A percentile compares a stretch with the other conserved stretches of the same genome.
Conservation (phyloP, 2,113 vertebrate genomes). For the Opisthocomus hoazin region DNA sequence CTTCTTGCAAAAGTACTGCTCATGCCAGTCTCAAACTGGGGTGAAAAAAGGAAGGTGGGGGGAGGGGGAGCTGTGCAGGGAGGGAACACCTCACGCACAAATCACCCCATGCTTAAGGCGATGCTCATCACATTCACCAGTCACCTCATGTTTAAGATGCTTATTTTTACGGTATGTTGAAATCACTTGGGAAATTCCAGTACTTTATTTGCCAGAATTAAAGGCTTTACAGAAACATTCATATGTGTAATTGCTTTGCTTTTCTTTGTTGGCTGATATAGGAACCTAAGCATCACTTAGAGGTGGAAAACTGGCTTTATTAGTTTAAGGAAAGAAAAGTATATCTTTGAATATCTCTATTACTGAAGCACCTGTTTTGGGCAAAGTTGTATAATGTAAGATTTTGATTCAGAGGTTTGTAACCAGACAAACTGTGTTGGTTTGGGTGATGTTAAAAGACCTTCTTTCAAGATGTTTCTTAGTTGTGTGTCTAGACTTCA, state of each 20-base stretch:
- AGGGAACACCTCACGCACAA: neutral
- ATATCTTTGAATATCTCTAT: neutral
- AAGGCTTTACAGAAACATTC: neutral
- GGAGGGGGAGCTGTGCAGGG: neutral
- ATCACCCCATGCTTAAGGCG: neutral
- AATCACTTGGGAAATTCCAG: slow-evolving; percentile 2
- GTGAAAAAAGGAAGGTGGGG: slow-evolving; percentile 19
- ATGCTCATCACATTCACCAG: neutral
- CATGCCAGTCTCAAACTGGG: slow-evolving; percentile 29
- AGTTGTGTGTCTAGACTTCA: slow-evolving; percentile 16
- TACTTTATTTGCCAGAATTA: neutral
- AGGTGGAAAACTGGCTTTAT: neutral
- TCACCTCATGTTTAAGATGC: neutral
- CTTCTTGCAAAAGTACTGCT: slow-evolving; percentile 37
- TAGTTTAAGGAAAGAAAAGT: neutral
- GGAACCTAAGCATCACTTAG: neutral
- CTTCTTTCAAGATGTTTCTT: neutral
- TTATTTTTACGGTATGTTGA: neutral
- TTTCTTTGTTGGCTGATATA: neutral
- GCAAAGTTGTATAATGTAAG: neutral
- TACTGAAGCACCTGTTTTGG: neutral
- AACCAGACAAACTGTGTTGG: neutral
- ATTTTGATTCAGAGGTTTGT: neutral
- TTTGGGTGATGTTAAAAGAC: neutral
- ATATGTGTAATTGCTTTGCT: neutral